phyloP scores from a whole-genome alignment of 2,888 invertebrate genomes.

The Chrysotoxum bicinctum region DNA sequence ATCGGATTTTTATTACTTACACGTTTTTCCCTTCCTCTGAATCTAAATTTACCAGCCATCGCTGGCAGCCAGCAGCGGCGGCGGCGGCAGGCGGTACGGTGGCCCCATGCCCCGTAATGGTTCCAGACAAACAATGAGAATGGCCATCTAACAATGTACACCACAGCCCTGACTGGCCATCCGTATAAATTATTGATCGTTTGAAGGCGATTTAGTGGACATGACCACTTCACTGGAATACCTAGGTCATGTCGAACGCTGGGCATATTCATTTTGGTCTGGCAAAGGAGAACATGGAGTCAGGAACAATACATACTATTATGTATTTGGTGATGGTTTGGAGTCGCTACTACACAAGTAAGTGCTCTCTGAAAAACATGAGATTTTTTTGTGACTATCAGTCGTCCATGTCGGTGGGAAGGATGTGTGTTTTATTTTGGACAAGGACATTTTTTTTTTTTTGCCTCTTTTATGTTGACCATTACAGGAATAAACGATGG shows the following conservation, averaged over 20 bases:
- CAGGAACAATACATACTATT: neutral
- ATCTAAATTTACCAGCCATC: neutral
- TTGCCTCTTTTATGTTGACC: conserved; percentile 34
- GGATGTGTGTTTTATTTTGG: conserved; percentile 18
- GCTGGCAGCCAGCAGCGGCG: no score
- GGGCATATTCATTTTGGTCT: conserved; percentile 47
- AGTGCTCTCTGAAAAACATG: conserved; percentile 13
- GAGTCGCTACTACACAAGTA: neutral
- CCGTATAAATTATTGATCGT: conserved; percentile 29
- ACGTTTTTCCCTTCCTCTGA: conserved; percentile 12
- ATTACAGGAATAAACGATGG: conserved; percentile 34
- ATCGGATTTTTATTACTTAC: conserved; percentile 64
- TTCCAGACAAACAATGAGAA: conserved; percentile 26
- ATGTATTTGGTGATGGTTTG: conserved; percentile 3
- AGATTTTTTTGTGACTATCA: neutral
- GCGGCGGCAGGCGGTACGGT: no score
- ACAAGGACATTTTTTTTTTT: conserved; percentile 12
- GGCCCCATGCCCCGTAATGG: neutral
- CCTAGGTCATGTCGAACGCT: conserved; percentile 45
- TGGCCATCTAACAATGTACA: conserved; percentile 25
- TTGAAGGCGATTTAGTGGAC: conserved; percentile 44
- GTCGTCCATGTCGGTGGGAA: neutral
- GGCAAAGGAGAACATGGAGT: neutral
- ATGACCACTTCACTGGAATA: conserved; percentile 49
- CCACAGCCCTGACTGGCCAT: conserved; percentile 26